These are phyloP conservation scores for Tanytarsus gracilentus DNA, from an alignment of 2,888 invertebrate genomes.

Conservation along the genomic window DNA sequence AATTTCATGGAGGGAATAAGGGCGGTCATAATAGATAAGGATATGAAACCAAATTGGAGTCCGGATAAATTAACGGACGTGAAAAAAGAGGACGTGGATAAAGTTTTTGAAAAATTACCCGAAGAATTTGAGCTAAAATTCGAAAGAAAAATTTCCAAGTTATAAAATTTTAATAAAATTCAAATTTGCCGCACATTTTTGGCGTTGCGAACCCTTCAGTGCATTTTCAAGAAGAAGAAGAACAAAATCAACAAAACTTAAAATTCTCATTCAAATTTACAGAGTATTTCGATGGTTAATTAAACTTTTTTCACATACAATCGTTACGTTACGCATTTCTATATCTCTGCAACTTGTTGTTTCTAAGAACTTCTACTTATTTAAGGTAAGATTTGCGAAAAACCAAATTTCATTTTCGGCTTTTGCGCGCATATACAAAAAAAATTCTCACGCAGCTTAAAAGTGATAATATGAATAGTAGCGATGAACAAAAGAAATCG, in stretches of 20 bases:
- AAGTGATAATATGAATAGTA: no score
- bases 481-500: no score
- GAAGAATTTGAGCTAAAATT: constrained; percentile 53
- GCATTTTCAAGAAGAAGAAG: neutral
- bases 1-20: constrained; percentile 87
- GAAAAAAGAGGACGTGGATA: constrained; percentile 62
- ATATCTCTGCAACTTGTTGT: no score
- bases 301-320: no score
- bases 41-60: constrained; percentile 85
- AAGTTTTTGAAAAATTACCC: constrained; percentile 66
- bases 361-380: no score
- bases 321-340: no score
- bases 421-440: no score
- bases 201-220: neutral
- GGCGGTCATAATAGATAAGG: constrained; percentile 85
- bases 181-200: neutral
- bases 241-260: neutral
- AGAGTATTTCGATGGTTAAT: neutral
- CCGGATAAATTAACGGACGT: constrained; percentile 70
- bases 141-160: no score
- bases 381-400: no score
- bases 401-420: no score
- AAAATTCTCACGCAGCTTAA: no score
- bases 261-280: neutral
- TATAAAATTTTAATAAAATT: neutral